A percentile compares a stretch with the other conserved stretches of the same genome.
Evolutionary conservation across 92 coral and sea anemone species (phyloP).

Genomic region (Epizoanthus illoricatus): DNA sequence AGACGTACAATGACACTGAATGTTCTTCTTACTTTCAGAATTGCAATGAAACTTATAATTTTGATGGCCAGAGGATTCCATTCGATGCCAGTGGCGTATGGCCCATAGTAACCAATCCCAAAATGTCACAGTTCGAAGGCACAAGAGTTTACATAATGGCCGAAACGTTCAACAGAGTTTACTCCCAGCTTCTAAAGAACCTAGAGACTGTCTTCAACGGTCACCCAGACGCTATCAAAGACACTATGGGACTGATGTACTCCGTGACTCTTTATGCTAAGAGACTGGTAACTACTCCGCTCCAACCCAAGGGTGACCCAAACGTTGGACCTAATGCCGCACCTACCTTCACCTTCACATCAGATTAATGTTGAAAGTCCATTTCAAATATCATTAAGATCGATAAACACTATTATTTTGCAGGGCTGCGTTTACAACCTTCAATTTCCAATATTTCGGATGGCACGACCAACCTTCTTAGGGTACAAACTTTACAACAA

Average conservation of each 20-base stretch:
- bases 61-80: constrained; percentile 50
- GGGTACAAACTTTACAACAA: no score
- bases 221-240: constrained; percentile 49
- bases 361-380: background rate
- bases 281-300: constrained; percentile 48
- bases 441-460: no score
- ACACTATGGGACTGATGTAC: constrained; percentile 52
- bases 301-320: constrained; percentile 53
- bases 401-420: no score
- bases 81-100: constrained; percentile 67
- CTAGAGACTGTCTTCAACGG: constrained; percentile 68
- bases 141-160: constrained; percentile 45
- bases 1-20: background rate
- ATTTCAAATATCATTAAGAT: no score
- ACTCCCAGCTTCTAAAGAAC: constrained; percentile 62
- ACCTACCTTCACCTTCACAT: constrained; percentile 36
- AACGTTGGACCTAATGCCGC: constrained; percentile 57
- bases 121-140: constrained; percentile 41
- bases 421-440: no score
- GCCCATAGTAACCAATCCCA: constrained; percentile 66
- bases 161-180: constrained; percentile 55
- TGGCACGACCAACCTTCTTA: no score
- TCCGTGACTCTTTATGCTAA: constrained; percentile 39
- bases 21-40: constrained; percentile 26
- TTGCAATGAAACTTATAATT: constrained; percentile 53